These are phyloP conservation scores for Drosophila melanosoma DNA, from an alignment of 2,888 invertebrate genomes.

Conservation along the genomic window DNA sequence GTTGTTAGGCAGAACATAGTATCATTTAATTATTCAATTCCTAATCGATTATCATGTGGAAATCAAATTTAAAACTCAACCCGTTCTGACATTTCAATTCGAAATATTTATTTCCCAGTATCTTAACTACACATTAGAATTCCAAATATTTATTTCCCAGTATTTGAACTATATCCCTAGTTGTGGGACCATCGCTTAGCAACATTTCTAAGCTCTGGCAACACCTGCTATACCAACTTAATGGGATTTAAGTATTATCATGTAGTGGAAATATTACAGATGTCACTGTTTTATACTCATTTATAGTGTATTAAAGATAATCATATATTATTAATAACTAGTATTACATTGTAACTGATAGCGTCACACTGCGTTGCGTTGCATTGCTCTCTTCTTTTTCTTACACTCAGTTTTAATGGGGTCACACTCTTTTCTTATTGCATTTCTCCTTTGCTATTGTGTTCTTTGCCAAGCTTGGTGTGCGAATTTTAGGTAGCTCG, in stretches of 20 bases:
- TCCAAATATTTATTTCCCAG: neutral
- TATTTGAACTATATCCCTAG: neutral
- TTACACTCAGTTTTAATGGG: neutral
- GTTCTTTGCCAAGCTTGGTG: slow-evolving; percentile 2
- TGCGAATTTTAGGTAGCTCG: neutral
- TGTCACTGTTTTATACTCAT: neutral
- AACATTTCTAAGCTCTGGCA: slow-evolving; percentile 19
- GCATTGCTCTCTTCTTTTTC: slow-evolving; percentile 1
- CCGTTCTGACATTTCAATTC: neutral
- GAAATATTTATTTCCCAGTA: neutral
- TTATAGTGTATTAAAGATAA: neutral
- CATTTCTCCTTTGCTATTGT: slow-evolving; percentile 14
- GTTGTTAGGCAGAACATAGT: neutral
- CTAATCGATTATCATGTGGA: neutral
- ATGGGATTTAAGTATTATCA: neutral
- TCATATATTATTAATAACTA: neutral
- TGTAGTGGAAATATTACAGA: neutral
- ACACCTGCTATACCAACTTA: neutral
- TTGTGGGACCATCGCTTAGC: neutral
- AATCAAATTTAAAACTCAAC: neutral
- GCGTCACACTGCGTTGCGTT: slow-evolving; percentile 34
- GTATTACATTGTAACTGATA: slow-evolving; percentile 1
- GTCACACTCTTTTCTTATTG: slow-evolving; percentile 37
- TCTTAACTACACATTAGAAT: neutral
- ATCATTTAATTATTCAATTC: neutral